A percentile compares a stretch with the other conserved stretches of the same genome.
These are phyloP conservation scores for Scalopus aquaticus DNA, from an alignment of 2,113 vertebrate genomes.

Conservation along the genomic window DNA sequence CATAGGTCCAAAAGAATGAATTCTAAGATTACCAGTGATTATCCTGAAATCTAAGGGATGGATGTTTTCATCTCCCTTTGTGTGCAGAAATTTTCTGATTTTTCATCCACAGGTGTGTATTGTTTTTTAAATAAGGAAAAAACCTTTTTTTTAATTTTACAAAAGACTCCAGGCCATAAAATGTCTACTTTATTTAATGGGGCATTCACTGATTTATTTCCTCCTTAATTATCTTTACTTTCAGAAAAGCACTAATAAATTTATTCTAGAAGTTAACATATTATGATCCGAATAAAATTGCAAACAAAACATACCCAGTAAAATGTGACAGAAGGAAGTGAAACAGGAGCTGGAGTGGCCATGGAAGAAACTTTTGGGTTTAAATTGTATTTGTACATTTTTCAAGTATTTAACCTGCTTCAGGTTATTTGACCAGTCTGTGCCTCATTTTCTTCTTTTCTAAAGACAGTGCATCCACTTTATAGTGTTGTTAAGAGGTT, in stretches of 20 bases:
- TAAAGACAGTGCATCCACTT: neutral
- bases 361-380: neutral
- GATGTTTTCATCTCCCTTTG: slow-evolving; percentile 1
- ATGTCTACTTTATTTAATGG: slow-evolving; percentile 22
- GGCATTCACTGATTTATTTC: slow-evolving; percentile 57
- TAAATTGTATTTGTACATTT: neutral
- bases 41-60: neutral
- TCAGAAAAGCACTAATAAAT: slow-evolving; percentile 53
- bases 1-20: neutral
- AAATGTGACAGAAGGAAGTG: neutral
- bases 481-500: neutral
- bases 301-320: slow-evolving; percentile 10
- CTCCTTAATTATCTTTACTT: slow-evolving; percentile 60
- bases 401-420: neutral
- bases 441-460: neutral
- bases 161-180: slow-evolving; percentile 23
- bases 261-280: slow-evolving; percentile 56
- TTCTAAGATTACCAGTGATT: neutral
- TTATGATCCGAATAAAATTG: slow-evolving; percentile 43
- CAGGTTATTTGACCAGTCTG: neutral
- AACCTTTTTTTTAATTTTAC: neutral
- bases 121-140: slow-evolving; percentile 56
- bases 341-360: neutral
- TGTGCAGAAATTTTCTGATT: neutral
- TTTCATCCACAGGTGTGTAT: neutral